These are phyloP conservation scores for Chroicocephalus ridibundus DNA, from an alignment of 2,113 vertebrate species.

Conservation along the genomic window DNA sequence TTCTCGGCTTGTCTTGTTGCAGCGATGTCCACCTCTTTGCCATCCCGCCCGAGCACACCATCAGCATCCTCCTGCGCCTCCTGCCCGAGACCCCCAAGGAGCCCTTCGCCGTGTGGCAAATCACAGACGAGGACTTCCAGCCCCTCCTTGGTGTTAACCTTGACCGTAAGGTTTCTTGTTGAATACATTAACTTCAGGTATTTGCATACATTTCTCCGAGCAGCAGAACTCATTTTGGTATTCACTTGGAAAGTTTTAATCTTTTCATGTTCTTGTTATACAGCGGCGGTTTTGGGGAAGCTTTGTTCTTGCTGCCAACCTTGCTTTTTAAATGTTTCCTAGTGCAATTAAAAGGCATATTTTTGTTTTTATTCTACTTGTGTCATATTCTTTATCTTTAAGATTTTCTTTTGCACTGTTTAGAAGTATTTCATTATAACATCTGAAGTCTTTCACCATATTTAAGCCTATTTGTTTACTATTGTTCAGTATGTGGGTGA, in stretches of 20 bases:
- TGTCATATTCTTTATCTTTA: neutral
- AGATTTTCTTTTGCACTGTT: neutral
- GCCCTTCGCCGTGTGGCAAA: conserved; percentile 90
- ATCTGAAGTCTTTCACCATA: neutral
- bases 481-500: neutral
- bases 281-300: neutral
- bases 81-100: conserved; percentile 84
- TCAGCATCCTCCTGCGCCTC: conserved; percentile 84
- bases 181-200: neutral
- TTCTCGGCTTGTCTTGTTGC: neutral
- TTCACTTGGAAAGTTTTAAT: neutral
- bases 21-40: conserved; percentile 79
- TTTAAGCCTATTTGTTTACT: neutral
- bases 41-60: conserved; percentile 84
- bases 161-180: conserved; percentile 80
- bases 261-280: neutral
- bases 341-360: neutral
- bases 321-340: neutral
- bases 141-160: conserved; percentile 88
- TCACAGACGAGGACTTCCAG: conserved; percentile 87
- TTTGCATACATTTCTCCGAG: neutral
- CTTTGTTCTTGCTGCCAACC: neutral
- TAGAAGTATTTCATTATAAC: neutral
- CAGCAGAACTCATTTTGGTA: neutral
- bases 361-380: neutral